These are phyloP conservation scores for Dasypus novemcinctus DNA, from an alignment of 2,113 vertebrate genomes.

Conservation along the genomic window DNA sequence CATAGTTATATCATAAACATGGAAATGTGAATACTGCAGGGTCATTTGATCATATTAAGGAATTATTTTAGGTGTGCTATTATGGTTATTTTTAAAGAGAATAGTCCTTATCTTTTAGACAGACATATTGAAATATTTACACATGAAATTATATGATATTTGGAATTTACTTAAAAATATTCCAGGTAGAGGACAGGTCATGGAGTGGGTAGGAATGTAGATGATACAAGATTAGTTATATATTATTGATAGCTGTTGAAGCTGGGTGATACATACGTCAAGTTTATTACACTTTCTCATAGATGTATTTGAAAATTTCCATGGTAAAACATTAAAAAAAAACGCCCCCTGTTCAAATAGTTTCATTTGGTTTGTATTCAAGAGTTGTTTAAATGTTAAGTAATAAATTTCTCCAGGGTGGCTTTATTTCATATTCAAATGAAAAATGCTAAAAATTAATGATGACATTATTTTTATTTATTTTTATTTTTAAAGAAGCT, in stretches of 20 bases:
- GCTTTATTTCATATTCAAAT: slow-evolving; percentile 48
- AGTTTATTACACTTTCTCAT: slow-evolving; percentile 15
- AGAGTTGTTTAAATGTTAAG: slow-evolving; percentile 22
- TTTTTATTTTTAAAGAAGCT: too few relatives aligned
- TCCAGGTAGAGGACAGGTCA: neutral
- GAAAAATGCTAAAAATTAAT: slow-evolving; percentile 29
- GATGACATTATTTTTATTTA: slow-evolving; percentile 15
- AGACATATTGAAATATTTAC: slow-evolving; percentile 42
- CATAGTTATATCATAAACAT: slow-evolving; percentile 3
- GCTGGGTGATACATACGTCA: neutral
- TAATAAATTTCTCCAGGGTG: slow-evolving; percentile 27
- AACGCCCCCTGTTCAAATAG: neutral
- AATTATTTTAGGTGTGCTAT: slow-evolving; percentile 26
- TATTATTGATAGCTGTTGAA: slow-evolving; percentile 41
- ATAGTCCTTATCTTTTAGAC: neutral
- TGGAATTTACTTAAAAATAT: slow-evolving; percentile 41
- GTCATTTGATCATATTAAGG: slow-evolving; percentile 19
- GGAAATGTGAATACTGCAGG: slow-evolving; percentile 31
- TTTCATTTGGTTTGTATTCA: slow-evolving; percentile 48
- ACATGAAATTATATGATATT: neutral
- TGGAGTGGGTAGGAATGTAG: slow-evolving; percentile 15
- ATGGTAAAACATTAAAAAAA: slow-evolving; percentile 38
- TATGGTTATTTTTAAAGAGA: neutral
- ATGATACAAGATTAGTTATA: neutral
- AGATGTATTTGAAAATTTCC: neutral